Evolutionary conservation across 2,888 invertebrate genomes (phyloP).

Genomic region (Cryptus viduatorius): DNA sequence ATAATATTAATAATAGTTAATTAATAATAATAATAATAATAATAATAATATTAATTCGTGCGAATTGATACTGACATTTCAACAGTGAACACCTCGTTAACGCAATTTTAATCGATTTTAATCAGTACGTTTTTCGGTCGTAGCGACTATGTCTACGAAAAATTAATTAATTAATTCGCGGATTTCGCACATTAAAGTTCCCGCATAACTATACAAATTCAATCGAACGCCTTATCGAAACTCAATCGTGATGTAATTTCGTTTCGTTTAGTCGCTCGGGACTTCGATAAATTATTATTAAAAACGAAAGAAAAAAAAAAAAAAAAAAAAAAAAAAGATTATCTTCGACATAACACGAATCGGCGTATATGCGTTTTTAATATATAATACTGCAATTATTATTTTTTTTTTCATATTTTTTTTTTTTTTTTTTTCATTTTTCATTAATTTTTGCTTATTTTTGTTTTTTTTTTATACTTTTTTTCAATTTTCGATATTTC

Average conservation of each 20-base stretch:
- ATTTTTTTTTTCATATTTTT: background rate
- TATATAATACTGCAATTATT: conserved; percentile 62
- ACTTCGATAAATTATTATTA: conserved; percentile 6
- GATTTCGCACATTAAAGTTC: conserved; percentile 34
- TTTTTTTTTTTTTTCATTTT: background rate
- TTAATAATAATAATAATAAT: conserved; percentile 45
- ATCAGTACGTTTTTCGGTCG: conserved; percentile 55
- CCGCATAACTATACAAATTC: conserved; percentile 52
- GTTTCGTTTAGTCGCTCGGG: background rate
- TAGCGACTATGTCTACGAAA: conserved; percentile 18
- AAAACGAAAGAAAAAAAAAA: conserved; percentile 18
- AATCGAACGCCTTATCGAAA: conserved; percentile 19
- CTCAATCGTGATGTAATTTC: conserved; percentile 24
- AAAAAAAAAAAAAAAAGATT: conserved; percentile 31
- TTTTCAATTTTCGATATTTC: conserved; percentile 91
- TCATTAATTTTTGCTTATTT: conserved; percentile 17
- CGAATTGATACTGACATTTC: conserved; percentile 36
- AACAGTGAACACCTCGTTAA: conserved; percentile 39
- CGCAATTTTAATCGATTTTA: conserved; percentile 23
- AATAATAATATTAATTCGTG: conserved; percentile 57
- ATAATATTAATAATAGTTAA: conserved; percentile 27
- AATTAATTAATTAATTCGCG: conserved; percentile 23
- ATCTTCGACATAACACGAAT: conserved; percentile 41
- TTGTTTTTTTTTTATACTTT: conserved; percentile 53
- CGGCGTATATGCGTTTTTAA: conserved; percentile 37